A percentile compares a stretch with the other conserved stretches of the same genome.
Conservation (phyloP, 2,888 invertebrate genomes). For the Dione juno region DNA sequence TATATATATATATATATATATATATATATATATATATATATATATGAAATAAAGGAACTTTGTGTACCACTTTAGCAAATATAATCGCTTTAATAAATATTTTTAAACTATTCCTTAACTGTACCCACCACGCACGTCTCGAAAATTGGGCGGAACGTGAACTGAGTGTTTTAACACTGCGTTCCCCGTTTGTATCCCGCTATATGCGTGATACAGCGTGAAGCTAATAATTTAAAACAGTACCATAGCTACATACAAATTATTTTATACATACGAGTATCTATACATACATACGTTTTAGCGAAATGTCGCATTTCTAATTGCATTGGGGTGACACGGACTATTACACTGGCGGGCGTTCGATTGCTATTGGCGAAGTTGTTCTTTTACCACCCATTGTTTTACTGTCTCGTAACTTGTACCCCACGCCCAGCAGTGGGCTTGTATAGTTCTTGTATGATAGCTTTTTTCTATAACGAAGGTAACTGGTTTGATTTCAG, state of each 20-base stretch:
- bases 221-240: too few species aligned
- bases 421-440: neutral
- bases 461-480: neutral
- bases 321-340: slow-evolving; percentile 26
- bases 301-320: neutral
- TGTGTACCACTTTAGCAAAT: too few species aligned
- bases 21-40: too few species aligned
- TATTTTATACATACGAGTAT: neutral
- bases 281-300: neutral
- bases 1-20: too few species aligned
- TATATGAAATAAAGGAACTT: too few species aligned
- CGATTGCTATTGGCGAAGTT: slow-evolving; percentile 7
- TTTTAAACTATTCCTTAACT: too few species aligned
- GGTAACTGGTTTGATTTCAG: neutral
- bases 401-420: neutral
- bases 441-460: neutral
- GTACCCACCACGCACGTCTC: too few species aligned
- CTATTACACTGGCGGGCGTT: slow-evolving; percentile 22
- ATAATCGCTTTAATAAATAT: too few species aligned
- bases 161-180: too few species aligned
- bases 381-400: neutral
- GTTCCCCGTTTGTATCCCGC: too few species aligned
- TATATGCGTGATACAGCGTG: too few species aligned
- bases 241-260: neutral
- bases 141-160: too few species aligned